These are phyloP conservation scores for Drosophila paucipuncta DNA, from an alignment of 2,888 invertebrate species.

Conservation along the genomic window DNA sequence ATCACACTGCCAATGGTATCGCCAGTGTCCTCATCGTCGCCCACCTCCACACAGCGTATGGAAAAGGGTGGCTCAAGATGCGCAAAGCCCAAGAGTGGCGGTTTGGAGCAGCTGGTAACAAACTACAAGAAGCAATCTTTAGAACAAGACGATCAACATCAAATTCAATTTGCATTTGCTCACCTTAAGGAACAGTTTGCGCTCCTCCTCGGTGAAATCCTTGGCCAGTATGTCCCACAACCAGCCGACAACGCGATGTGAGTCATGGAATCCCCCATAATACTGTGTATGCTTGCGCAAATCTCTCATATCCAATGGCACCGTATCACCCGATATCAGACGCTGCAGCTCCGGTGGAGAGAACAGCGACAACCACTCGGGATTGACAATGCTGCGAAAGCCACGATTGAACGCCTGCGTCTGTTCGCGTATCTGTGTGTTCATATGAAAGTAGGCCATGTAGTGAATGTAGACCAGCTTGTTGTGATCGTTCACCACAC, in stretches of 20 bases:
- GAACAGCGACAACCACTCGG: constrained; percentile 97
- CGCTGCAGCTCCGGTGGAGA: constrained; percentile 98
- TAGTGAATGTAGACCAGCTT: constrained; percentile 99
- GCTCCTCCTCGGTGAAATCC: constrained; percentile 96
- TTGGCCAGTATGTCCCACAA: constrained; percentile 98
- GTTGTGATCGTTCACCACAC: constrained; percentile 98
- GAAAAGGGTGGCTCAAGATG: constrained; percentile 99
- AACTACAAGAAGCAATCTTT: constrained; percentile 86
- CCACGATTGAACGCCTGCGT: constrained; percentile 98
- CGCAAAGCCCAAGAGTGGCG: constrained; percentile 97
- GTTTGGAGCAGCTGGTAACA: constrained; percentile 98
- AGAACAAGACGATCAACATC: background rate
- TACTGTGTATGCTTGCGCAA: constrained; percentile 97
- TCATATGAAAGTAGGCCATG: constrained; percentile 99
- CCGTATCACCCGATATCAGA: constrained; percentile 97
- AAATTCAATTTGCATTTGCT: background rate
- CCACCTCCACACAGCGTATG: constrained; percentile 99
- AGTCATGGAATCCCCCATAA: constrained; percentile 98
- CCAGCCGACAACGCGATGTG: constrained; percentile 98
- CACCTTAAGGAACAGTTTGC: constrained; percentile 97
- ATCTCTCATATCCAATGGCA: constrained; percentile 95
- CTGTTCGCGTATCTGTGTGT: constrained; percentile 98
- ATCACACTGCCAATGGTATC: constrained; percentile 94
- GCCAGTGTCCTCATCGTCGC: constrained; percentile 98
- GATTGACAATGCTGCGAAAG: constrained; percentile 97